Percentiles rank a stretch among this genome's conserved stretches.
Evolutionary conservation across 2,888 invertebrate species (phyloP).

Genomic region (Cephus runcator): DNA sequence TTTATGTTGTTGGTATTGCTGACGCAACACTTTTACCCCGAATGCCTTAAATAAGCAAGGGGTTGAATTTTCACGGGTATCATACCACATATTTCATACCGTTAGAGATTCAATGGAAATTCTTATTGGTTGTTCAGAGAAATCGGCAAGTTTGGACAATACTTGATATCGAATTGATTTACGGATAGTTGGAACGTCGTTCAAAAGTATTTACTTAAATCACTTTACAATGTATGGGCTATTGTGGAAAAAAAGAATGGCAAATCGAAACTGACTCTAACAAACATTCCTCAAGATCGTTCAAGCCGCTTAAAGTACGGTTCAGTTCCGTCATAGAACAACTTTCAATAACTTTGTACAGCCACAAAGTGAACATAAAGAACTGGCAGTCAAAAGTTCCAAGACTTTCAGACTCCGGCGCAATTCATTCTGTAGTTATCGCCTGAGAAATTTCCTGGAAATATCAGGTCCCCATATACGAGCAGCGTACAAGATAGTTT

Average conservation of each 20-base stretch:
- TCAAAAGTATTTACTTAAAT: not conserved
- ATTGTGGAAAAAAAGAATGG: not conserved
- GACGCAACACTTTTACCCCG: not conserved
- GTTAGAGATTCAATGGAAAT: not conserved
- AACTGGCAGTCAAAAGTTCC: not conserved
- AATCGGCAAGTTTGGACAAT: not conserved
- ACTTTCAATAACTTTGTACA: not conserved
- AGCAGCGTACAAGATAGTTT: not conserved
- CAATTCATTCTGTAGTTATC: not conserved
- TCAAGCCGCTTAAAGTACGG: not conserved
- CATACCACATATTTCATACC: not conserved
- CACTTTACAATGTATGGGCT: not conserved
- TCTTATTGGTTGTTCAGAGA: not conserved
- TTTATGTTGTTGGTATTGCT: not conserved
- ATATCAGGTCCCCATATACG: not conserved
- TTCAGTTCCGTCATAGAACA: not conserved
- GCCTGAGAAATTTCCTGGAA: not conserved
- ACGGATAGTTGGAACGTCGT: not conserved
- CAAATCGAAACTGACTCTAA: not conserved
- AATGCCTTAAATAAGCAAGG: not conserved
- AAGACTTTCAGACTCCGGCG: not conserved
- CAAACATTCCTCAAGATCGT: not conserved
- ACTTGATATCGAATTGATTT: not conserved
- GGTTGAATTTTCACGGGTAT: not conserved
- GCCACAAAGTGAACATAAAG: not conserved